These are phyloP conservation scores for Callopanchax toddi DNA, from an alignment of 2,113 vertebrate species.

Conservation along the genomic window DNA sequence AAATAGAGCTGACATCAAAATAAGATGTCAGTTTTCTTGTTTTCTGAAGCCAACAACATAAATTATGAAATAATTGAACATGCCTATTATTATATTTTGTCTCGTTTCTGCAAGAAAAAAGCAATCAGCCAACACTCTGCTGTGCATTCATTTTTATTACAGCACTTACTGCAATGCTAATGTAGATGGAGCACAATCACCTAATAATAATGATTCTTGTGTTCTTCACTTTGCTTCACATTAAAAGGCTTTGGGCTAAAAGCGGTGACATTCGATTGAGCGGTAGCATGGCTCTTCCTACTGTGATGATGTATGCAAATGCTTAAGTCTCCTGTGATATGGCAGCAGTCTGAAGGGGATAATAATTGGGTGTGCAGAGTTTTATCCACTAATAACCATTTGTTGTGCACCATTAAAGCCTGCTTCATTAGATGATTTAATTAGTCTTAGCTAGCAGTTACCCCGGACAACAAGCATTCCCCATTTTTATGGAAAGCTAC, in stretches of 20 bases:
- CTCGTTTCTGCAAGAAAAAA: background rate
- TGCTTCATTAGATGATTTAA: constrained; percentile 42
- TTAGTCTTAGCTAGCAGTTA: constrained; percentile 29
- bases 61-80: constrained; percentile 1
- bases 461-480: constrained; percentile 39
- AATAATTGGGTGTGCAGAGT: constrained; percentile 30
- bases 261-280: constrained; percentile 7
- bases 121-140: background rate
- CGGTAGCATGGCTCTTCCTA: background rate
- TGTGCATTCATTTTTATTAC: constrained; percentile 4
- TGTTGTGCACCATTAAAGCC: constrained; percentile 46
- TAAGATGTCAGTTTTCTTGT: background rate
- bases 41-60: background rate
- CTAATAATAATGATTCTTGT: background rate
- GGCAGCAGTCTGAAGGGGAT: constrained; percentile 11
- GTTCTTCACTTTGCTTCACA: background rate
- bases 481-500: constrained; percentile 36
- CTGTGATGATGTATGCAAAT: background rate
- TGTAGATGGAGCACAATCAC: background rate
- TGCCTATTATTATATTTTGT: background rate
- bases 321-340: constrained; percentile 5
- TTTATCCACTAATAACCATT: constrained; percentile 42
- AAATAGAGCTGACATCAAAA: background rate
- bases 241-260: constrained; percentile 7
- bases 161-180: background rate